Percentiles rank a stretch among this genome's conserved stretches.
Evolutionary conservation across 2,888 invertebrate genomes (phyloP).

Genomic region (Tetramorium bicarinatum): DNA sequence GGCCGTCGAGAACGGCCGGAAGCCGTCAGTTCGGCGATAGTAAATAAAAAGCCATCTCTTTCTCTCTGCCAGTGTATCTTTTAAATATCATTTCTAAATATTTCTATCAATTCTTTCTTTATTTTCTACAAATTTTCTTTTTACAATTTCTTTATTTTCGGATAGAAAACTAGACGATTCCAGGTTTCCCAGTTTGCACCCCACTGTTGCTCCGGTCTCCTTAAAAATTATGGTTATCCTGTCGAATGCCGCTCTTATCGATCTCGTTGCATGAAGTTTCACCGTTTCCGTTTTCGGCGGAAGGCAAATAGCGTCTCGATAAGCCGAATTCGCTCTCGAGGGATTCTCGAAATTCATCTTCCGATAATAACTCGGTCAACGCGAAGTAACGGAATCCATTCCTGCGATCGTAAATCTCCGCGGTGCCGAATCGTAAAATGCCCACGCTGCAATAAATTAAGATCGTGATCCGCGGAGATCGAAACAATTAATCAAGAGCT

Average conservation of each 20-base stretch:
- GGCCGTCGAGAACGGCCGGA: constrained; percentile 62
- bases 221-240: not conserved
- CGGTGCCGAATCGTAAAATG: constrained; percentile 61
- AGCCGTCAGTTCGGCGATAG: constrained; percentile 17
- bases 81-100: not conserved
- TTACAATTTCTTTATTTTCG: not conserved
- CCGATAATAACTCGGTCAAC: constrained; percentile 27
- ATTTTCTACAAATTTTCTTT: not conserved
- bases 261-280: constrained; percentile 49
- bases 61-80: not conserved
- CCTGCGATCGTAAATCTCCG: constrained; percentile 50
- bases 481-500: constrained; percentile 27
- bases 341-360: constrained; percentile 42
- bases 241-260: constrained; percentile 49
- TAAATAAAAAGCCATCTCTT: constrained; percentile 2
- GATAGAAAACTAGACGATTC: not conserved
- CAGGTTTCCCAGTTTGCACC: not conserved
- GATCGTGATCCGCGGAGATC: constrained; percentile 31
- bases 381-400: constrained; percentile 48
- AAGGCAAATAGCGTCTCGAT: constrained; percentile 61
- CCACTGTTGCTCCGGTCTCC: not conserved
- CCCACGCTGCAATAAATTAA: constrained; percentile 49
- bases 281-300: constrained; percentile 41
- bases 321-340: constrained; percentile 44
- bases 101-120: not conserved